A percentile compares a stretch with the other conserved stretches of the same genome.
phyloP scores from a whole-genome alignment of 2,888 invertebrate genomes.

The Chrysina gloriosa region DNA sequence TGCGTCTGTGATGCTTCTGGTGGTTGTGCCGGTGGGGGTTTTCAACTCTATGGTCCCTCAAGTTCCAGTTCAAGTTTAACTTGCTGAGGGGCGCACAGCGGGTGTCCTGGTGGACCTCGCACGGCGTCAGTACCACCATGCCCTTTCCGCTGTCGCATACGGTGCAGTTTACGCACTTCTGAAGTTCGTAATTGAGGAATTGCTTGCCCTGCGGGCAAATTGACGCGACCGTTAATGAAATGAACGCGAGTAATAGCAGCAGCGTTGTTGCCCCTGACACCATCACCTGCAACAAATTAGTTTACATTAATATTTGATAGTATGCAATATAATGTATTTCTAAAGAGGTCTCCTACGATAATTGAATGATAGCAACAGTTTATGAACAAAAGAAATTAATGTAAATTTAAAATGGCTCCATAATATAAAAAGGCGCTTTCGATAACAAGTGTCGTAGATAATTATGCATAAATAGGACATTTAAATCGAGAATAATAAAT shows the following conservation, averaged over 20 bases:
- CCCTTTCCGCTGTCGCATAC: slow-evolving; percentile 70
- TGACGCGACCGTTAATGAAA: slow-evolving; percentile 54
- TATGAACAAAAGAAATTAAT: too few relatives aligned
- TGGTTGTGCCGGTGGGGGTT: slow-evolving; percentile 53
- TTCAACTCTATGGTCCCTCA: slow-evolving; percentile 40
- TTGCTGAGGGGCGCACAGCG: slow-evolving; percentile 78
- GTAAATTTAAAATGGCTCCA: too few relatives aligned
- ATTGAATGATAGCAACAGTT: too few relatives aligned
- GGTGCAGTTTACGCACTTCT: slow-evolving; percentile 78
- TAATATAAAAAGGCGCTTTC: too few relatives aligned
- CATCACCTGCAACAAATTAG: slow-evolving; percentile 62
- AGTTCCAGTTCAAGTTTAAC: slow-evolving; percentile 59
- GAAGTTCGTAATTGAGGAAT: slow-evolving; percentile 77
- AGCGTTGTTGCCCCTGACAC: slow-evolving; percentile 53
- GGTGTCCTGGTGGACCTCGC: slow-evolving; percentile 80
- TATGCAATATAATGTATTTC: too few relatives aligned
- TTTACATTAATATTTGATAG: too few relatives aligned
- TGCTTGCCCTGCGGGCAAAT: slow-evolving; percentile 68
- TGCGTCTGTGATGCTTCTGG: slow-evolving; percentile 50
- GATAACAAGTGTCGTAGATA: too few relatives aligned
- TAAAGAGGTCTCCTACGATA: too few relatives aligned
- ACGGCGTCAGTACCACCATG: slow-evolving; percentile 76
- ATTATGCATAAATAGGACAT: too few relatives aligned
- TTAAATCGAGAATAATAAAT: too few relatives aligned
- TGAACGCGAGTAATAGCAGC: slow-evolving; percentile 42